These are phyloP conservation scores for Argyresthia albistria DNA, from an alignment of 2,888 invertebrate genomes.

Conservation along the genomic window DNA sequence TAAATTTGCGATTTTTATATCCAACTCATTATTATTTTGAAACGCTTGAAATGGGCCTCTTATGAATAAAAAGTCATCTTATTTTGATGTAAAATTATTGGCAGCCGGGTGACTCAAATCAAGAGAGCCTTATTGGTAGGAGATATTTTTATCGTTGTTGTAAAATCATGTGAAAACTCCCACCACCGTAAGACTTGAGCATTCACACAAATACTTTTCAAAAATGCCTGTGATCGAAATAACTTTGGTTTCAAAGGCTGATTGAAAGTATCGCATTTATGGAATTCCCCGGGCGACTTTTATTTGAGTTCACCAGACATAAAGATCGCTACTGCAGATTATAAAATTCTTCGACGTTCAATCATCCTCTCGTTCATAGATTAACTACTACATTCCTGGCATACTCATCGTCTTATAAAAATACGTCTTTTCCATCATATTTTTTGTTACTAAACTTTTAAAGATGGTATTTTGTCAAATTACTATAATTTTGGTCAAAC, in stretches of 20 bases:
- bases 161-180: conserved; percentile 16
- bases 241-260: no score
- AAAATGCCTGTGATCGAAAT: no score
- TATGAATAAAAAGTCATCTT: conserved; percentile 60
- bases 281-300: background rate
- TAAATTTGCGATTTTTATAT: conserved; percentile 67
- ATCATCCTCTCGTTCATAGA: conserved; percentile 11
- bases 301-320: conserved; percentile 4
- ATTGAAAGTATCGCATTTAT: background rate
- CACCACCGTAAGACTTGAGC: no score
- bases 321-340: conserved; percentile 21
- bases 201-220: no score
- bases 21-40: conserved; percentile 63
- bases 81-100: conserved; percentile 64
- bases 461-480: conserved; percentile 66
- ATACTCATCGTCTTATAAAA: conserved; percentile 44
- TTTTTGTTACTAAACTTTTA: conserved; percentile 46
- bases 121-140: conserved; percentile 1
- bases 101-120: conserved; percentile 34
- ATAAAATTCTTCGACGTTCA: conserved; percentile 19
- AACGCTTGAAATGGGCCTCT: conserved; percentile 45
- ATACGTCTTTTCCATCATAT: conserved; percentile 33
- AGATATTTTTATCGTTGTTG: conserved; percentile 22
- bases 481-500: conserved; percentile 67
- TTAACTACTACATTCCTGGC: conserved; percentile 31